Percentiles rank a stretch among this genome's conserved stretches.
Evolutionary conservation across 2,888 invertebrate species (phyloP).

Genomic region (Caenorhabditis parvicauda): DNA sequence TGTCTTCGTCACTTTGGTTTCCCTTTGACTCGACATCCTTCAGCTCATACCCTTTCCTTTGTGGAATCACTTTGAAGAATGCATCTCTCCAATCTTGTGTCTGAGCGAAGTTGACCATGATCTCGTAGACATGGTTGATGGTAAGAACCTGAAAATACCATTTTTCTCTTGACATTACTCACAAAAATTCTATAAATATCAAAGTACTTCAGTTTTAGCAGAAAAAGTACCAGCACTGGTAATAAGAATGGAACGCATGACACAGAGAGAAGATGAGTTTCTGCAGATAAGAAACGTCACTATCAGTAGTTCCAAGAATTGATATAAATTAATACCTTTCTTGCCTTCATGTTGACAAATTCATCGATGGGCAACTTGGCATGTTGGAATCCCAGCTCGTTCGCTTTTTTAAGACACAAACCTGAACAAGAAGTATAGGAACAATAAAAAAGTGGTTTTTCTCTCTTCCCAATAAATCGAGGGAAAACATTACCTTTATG

Average conservation of each 20-base stretch:
- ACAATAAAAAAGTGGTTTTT: no score
- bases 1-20: slow-evolving; percentile 4
- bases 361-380: slow-evolving; percentile 80
- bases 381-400: slow-evolving; percentile 68
- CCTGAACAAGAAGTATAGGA: no score
- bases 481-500: slow-evolving; percentile 77
- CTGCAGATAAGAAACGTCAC: neutral
- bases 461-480: neutral
- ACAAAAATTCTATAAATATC: neutral
- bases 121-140: slow-evolving; percentile 80
- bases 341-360: slow-evolving; percentile 83
- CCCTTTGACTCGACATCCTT: slow-evolving; percentile 11
- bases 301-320: no score
- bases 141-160: slow-evolving; percentile 74
- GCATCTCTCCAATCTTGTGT: slow-evolving; percentile 63
- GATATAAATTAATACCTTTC: slow-evolving; percentile 56
- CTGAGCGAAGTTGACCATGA: slow-evolving; percentile 64
- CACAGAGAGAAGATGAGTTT: neutral
- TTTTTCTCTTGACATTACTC: neutral
- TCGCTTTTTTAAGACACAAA: slow-evolving; percentile 77
- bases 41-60: slow-evolving; percentile 44
- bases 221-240: neutral
- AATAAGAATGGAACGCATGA: neutral
- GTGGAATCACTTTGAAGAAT: slow-evolving; percentile 44
- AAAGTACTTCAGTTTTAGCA: slow-evolving; percentile 5